Conservation (phyloP, 2,113 vertebrate species). For the Lipophrys pholis region DNA sequence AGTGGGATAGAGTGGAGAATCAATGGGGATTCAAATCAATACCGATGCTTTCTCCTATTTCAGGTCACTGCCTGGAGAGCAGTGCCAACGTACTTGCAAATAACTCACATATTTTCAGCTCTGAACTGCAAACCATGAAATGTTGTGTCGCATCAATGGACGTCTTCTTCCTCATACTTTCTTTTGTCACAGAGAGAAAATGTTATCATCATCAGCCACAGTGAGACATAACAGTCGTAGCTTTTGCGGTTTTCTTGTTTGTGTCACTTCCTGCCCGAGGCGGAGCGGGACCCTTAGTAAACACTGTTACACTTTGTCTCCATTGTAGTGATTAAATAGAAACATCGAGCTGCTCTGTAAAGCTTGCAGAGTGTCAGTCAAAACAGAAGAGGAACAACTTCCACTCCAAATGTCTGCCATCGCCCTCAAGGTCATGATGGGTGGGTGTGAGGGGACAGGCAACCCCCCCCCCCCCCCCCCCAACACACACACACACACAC, state of each 20-base stretch:
- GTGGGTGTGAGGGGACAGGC: conserved; percentile 11
- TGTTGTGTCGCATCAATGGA: no score
- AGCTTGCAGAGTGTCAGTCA: conserved; percentile 22
- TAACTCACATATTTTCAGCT: not conserved
- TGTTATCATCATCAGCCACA: not conserved
- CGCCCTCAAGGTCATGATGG: conserved; percentile 47
- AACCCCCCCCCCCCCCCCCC: not conserved
- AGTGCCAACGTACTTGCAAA: not conserved
- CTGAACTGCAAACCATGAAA: not conserved
- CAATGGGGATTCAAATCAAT: conserved; percentile 49
- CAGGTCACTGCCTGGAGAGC: not conserved
- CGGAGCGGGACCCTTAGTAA: not conserved
- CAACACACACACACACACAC: not conserved
- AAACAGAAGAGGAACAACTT: conserved; percentile 18
- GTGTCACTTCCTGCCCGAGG: conserved; percentile 32
- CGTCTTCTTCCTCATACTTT: not conserved
- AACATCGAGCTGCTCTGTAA: not conserved
- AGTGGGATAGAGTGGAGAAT: not conserved
- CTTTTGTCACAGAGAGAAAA: conserved; percentile 7
- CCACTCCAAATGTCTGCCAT: conserved; percentile 48
- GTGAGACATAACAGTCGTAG: not conserved
- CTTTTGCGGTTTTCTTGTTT: conserved; percentile 7
- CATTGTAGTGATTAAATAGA: not conserved
- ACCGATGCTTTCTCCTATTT: not conserved
- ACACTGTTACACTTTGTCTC: not conserved